These are phyloP conservation scores for Anthrax anthrax DNA, from an alignment of 2,888 invertebrate species.

Conservation along the genomic window DNA sequence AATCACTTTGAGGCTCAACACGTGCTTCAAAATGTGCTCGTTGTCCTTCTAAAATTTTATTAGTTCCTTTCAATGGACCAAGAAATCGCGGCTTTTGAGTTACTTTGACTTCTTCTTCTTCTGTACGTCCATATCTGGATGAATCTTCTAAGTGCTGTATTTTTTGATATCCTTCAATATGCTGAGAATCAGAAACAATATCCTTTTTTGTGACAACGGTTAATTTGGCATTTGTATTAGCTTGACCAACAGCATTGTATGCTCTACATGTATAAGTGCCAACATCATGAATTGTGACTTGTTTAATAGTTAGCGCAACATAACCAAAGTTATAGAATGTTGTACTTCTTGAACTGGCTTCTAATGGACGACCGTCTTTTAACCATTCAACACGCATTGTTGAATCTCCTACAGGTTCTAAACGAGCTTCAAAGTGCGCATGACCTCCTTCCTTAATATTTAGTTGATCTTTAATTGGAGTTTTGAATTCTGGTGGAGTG, in stretches of 20 bases:
- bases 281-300: slow-evolving; percentile 77
- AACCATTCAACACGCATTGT: slow-evolving; percentile 84
- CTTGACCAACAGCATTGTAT: slow-evolving; percentile 74
- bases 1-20: slow-evolving; percentile 88
- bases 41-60: slow-evolving; percentile 84
- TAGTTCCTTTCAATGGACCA: slow-evolving; percentile 82
- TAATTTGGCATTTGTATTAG: slow-evolving; percentile 64
- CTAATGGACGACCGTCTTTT: slow-evolving; percentile 78
- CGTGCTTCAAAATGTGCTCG: slow-evolving; percentile 89
- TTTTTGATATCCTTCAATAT: slow-evolving; percentile 81
- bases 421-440: slow-evolving; percentile 88
- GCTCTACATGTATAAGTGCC: slow-evolving; percentile 83
- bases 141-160: slow-evolving; percentile 81
- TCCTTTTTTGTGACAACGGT: slow-evolving; percentile 75
- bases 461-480: slow-evolving; percentile 74
- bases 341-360: slow-evolving; percentile 85
- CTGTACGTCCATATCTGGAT: slow-evolving; percentile 50
- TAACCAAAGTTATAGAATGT: slow-evolving; percentile 91
- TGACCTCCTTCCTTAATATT: slow-evolving; percentile 83
- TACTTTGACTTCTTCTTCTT: slow-evolving; percentile 57
- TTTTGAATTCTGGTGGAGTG: slow-evolving; percentile 73
- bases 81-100: slow-evolving; percentile 76
- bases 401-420: slow-evolving; percentile 86
- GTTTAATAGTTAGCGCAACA: slow-evolving; percentile 85
- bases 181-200: slow-evolving; percentile 77